A percentile compares a stretch with the other conserved stretches of the same genome.
phyloP scores from a whole-genome alignment of 2,113 vertebrate species.

The Chloroceryle aenea region DNA sequence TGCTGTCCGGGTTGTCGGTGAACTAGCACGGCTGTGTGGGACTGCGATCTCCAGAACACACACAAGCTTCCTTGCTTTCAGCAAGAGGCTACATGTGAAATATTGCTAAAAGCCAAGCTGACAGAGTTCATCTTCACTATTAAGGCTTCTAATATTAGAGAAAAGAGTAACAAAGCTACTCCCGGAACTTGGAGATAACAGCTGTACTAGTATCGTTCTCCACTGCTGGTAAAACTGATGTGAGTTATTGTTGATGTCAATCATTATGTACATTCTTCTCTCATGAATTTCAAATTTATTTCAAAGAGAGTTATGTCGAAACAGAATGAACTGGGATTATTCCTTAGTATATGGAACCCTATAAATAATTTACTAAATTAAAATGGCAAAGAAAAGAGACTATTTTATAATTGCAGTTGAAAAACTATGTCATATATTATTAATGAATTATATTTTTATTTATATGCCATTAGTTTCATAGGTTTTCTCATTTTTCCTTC shows the following conservation, averaged over 20 bases:
- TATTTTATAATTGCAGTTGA: constrained; percentile 8
- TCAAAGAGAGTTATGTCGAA: background rate
- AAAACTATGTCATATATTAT: constrained; percentile 8
- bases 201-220: background rate
- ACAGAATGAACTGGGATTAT: constrained; percentile 23
- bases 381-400: constrained; percentile 25
- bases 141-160: background rate
- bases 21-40: background rate
- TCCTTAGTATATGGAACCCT: background rate
- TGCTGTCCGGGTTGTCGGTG: background rate
- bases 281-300: constrained; percentile 61
- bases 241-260: constrained; percentile 22
- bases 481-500: background rate
- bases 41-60: background rate
- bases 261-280: constrained; percentile 7
- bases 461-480: background rate
- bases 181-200: background rate
- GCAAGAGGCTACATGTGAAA: background rate
- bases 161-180: background rate
- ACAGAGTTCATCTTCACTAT: background rate
- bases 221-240: background rate
- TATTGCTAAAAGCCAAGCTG: background rate
- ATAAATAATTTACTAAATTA: constrained; percentile 40
- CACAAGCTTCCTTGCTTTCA: background rate
- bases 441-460: constrained; percentile 12